phyloP scores from a whole-genome alignment of 2,113 vertebrate species.

The Phrynocephalus versicolor region DNA sequence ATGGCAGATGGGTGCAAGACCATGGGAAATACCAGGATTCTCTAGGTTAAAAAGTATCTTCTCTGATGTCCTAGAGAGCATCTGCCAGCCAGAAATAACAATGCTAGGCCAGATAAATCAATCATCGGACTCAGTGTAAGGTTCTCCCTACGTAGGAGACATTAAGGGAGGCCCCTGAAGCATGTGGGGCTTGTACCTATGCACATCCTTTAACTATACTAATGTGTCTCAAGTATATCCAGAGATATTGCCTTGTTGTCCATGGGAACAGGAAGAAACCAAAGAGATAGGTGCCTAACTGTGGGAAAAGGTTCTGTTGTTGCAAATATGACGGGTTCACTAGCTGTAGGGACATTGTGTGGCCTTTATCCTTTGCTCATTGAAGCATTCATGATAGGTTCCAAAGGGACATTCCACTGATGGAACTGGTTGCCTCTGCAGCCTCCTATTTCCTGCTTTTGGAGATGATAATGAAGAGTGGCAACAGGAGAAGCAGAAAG shows the following conservation, averaged over 20 bases:
- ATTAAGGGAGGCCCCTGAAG: background rate
- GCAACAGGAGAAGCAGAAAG: background rate
- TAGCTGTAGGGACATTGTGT: too few relatives aligned
- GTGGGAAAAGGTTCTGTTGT: background rate
- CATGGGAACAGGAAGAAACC: too few relatives aligned
- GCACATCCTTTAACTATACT: background rate
- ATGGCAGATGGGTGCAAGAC: too few relatives aligned
- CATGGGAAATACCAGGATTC: too few relatives aligned
- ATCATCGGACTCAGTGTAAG: too few relatives aligned
- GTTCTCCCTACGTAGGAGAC: too few relatives aligned
- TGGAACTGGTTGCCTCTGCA: background rate
- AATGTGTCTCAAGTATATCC: background rate
- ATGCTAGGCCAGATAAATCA: too few relatives aligned
- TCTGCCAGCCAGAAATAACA: too few relatives aligned
- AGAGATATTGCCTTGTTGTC: background rate
- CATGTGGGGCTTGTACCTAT: background rate
- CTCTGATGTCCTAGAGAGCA: too few relatives aligned
- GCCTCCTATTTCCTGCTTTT: background rate
- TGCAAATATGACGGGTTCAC: background rate
- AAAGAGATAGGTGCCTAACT: background rate
- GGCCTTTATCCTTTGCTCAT: background rate
- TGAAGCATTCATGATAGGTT: background rate
- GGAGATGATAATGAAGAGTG: background rate
- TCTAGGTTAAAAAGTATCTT: too few relatives aligned
- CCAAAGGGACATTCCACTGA: background rate